These are phyloP conservation scores for Callosobruchus maculatus DNA, from an alignment of 2,888 invertebrate species.

Conservation along the genomic window DNA sequence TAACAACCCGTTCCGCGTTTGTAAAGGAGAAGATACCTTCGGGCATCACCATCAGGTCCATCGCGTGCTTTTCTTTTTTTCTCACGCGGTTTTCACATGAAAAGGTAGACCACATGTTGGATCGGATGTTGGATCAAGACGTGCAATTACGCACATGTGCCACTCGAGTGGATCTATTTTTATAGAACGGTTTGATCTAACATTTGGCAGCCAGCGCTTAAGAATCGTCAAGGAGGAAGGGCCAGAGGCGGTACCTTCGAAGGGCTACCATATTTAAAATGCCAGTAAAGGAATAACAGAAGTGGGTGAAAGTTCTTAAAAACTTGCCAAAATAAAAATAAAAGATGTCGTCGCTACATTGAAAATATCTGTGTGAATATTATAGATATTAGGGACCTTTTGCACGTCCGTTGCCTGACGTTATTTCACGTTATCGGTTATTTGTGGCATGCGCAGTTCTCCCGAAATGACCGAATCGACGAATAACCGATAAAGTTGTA, in stretches of 20 bases:
- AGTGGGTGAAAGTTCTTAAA: no score
- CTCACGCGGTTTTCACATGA: constrained; percentile 31
- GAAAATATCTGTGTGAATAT: no score
- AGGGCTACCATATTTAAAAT: not conserved
- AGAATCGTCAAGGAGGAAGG: constrained; percentile 19
- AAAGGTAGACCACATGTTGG: constrained; percentile 19
- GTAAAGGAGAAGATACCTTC: not conserved
- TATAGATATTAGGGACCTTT: no score
- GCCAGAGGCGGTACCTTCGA: not conserved
- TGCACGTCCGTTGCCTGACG: no score
- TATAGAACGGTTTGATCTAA: constrained; percentile 41
- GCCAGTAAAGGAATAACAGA: no score
- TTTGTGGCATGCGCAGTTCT: no score
- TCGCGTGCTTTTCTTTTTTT: not conserved
- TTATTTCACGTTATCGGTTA: no score
- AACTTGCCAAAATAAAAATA: no score
- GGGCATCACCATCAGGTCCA: not conserved
- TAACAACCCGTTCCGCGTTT: not conserved
- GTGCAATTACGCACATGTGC: constrained; percentile 37
- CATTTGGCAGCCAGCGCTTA: constrained; percentile 44
- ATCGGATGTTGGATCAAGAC: constrained; percentile 37
- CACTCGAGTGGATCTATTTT: constrained; percentile 45
- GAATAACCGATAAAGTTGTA: no score
- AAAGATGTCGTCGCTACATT: no score
- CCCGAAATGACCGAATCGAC: no score